Evolutionary conservation across 2,888 invertebrate species (phyloP), one percentile per base, ranked within the genome.

Genomic region (Glomeris marginata): DNA sequence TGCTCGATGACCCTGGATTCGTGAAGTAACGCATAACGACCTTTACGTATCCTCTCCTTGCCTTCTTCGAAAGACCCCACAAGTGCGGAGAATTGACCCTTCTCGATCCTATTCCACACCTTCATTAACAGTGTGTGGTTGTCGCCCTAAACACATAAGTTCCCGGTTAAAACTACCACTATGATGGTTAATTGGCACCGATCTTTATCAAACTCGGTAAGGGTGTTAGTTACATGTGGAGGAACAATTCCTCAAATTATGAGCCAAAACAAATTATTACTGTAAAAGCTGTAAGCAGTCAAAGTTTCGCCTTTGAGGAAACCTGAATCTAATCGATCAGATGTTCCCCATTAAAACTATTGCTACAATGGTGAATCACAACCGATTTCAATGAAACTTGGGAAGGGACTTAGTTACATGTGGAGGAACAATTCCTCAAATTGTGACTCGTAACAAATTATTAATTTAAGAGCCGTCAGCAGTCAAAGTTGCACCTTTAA

Each of bases 271-370:
- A n/a, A n/a, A n/a, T n/a, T n/a, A n/a, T n/a, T n/a, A n/a, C n/a
- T n/a, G n/a, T n/a, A n/a, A n/a, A n/a, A n/a, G n/a, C n/a, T n/a
- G n/a, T 36, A 36, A 36, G 13, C 36, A 13, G 13, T 36, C 13
- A 11, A 36, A 13, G 36, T 13, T 36, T 10, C 13, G 36, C 10
- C 36, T 11, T 13, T 11, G 13, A 36, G 10, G 10, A 13, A 22
- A 47, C 47, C 47, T 49, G 44, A 45, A 49, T 45, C n/a, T 49
- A 44, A 15, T 49, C 49, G 36, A 49, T n/a, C n/a, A n/a, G n/a
- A n/a, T n/a, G n/a, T n/a, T n/a, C n/a, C n/a, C n/a, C n/a, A n/a
- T n/a, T n/a, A n/a, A n/a, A n/a, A n/a, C n/a, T n/a, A n/a, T n/a
- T n/a, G n/a, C n/a, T n/a, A n/a, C n/a, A n/a, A n/a, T n/a, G n/a